These are phyloP conservation scores for Oncorhynchus nerka DNA, from an alignment of 2,113 vertebrate genomes.

Conservation along the genomic window DNA sequence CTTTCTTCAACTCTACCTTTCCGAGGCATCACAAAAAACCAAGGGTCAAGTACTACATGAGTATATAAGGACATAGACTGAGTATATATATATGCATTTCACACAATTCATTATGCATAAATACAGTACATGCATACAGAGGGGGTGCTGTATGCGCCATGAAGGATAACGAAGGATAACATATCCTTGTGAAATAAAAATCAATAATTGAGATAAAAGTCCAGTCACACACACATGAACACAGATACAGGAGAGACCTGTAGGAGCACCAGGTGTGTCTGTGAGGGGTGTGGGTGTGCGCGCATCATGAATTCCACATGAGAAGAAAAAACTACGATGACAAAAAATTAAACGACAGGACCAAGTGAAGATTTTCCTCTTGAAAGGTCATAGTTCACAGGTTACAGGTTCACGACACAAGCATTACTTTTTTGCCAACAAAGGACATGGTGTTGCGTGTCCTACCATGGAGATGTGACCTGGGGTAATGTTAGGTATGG, in stretches of 20 bases:
- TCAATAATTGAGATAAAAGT: slow-evolving; percentile 39
- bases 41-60: slow-evolving; percentile 69
- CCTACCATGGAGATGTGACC: slow-evolving; percentile 63
- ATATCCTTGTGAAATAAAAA: slow-evolving; percentile 33
- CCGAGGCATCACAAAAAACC: slow-evolving; percentile 65
- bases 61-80: slow-evolving; percentile 63
- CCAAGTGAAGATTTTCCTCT: slow-evolving; percentile 16
- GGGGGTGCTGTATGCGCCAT: slow-evolving; percentile 58
- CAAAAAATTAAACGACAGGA: slow-evolving; percentile 36
- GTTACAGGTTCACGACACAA: slow-evolving; percentile 69
- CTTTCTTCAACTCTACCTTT: slow-evolving; percentile 60
- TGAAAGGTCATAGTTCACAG: slow-evolving; percentile 63
- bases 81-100: slow-evolving; percentile 68
- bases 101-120: slow-evolving; percentile 74
- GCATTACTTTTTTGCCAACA: slow-evolving; percentile 43
- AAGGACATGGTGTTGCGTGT: slow-evolving; percentile 35
- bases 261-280: slow-evolving; percentile 58
- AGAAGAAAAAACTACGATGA: slow-evolving; percentile 27
- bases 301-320: slow-evolving; percentile 30
- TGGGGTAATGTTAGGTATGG: slow-evolving; percentile 44
- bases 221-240: slow-evolving; percentile 23
- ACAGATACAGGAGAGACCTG: slow-evolving; percentile 51
- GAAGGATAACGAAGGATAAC: slow-evolving; percentile 47
- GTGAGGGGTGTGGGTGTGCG: slow-evolving; percentile 18
- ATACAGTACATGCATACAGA: slow-evolving; percentile 72